Conservation (phyloP, 2,113 vertebrate genomes). For the Cephalopterus ornatus region DNA sequence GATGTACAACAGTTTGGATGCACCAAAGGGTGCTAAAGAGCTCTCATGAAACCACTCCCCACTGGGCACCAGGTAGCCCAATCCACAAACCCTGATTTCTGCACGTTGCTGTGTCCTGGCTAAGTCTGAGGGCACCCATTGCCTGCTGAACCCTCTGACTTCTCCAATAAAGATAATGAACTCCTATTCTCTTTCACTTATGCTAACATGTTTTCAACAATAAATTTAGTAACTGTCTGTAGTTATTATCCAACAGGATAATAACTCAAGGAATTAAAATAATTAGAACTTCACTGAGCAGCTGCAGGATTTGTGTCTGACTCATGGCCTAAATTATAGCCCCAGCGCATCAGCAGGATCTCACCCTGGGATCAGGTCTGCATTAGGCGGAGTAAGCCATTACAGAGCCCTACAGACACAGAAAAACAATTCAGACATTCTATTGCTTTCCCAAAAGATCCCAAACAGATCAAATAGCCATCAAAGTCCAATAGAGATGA, state of each 20-base stretch:
- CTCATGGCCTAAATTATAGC: slow-evolving; percentile 5
- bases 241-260: neutral
- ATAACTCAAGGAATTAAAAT: slow-evolving; percentile 16
- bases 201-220: neutral
- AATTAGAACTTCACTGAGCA: slow-evolving; percentile 9
- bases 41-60: neutral
- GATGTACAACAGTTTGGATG: neutral
- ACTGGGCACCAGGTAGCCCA: neutral
- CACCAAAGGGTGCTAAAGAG: neutral
- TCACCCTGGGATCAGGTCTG: neutral
- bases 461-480: neutral
- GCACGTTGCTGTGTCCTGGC: neutral
- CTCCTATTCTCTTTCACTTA: neutral
- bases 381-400: neutral
- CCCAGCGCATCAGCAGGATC: neutral
- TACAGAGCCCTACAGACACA: neutral
- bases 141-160: neutral
- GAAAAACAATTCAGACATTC: neutral
- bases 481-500: neutral
- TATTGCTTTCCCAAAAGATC: neutral
- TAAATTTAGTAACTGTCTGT: neutral
- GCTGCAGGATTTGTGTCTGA: neutral
- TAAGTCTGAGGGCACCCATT: neutral
- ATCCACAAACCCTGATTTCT: neutral
- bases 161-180: neutral